These are phyloP conservation scores for Mnemiopsis leidyi DNA, from an alignment of 37 sponge, comb jelly and placozoan species.

Conservation along the genomic window DNA sequence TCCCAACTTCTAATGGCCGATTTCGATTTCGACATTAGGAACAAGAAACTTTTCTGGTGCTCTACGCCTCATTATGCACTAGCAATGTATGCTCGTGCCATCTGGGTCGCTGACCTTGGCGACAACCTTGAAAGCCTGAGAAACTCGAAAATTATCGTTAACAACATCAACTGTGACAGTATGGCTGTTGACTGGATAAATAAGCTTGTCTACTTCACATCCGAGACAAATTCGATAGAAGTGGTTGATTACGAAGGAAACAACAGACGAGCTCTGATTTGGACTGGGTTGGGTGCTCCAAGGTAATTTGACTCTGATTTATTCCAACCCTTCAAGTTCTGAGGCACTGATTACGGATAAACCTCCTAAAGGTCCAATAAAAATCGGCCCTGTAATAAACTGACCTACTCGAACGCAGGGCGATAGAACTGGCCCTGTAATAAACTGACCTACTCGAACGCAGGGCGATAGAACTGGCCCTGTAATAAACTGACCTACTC, in stretches of 20 bases:
- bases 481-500: too few relatives aligned
- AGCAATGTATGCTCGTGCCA: background rate
- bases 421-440: too few relatives aligned
- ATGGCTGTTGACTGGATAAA: constrained; percentile 33
- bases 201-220: constrained; percentile 2
- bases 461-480: too few relatives aligned
- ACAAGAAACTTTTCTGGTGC: constrained; percentile 25
- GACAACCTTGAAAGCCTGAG: background rate
- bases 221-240: background rate
- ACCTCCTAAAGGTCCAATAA: too few relatives aligned
- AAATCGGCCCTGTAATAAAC: too few relatives aligned
- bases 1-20: background rate
- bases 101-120: background rate
- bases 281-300: background rate
- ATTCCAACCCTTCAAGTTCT: background rate
- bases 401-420: too few relatives aligned
- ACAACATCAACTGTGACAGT: constrained; percentile 35
- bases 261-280: background rate
- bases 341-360: too few relatives aligned
- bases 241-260: constrained; percentile 13
- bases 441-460: too few relatives aligned
- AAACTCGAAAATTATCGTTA: background rate
- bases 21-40: constrained; percentile 1
- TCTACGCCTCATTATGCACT: background rate
- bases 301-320: background rate